A percentile compares a stretch with the other conserved stretches of the same genome.
Evolutionary conservation across 2,888 invertebrate genomes (phyloP).

Genomic region (Drosophila parthenogenetica): DNA sequence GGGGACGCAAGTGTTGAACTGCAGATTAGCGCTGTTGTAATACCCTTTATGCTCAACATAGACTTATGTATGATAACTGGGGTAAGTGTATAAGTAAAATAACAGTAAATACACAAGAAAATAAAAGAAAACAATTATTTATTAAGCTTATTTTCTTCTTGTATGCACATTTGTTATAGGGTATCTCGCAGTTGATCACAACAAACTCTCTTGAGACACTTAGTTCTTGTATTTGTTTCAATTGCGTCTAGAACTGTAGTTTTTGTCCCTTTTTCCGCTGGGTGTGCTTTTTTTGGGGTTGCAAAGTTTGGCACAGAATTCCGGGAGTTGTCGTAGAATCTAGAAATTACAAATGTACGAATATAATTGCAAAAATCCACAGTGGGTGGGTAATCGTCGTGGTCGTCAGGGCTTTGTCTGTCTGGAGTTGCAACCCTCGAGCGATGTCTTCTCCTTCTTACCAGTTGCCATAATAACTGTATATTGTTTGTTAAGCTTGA

Average conservation of each 20-base stretch:
- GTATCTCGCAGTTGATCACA: neutral
- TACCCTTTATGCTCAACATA: constrained; percentile 21
- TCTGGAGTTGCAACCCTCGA: constrained; percentile 71
- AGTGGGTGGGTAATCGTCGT: constrained; percentile 19
- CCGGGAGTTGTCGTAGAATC: constrained; percentile 67
- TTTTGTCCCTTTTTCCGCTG: constrained; percentile 28
- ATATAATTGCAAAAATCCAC: constrained; percentile 42
- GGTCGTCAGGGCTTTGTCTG: constrained; percentile 51
- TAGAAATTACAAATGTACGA: constrained; percentile 60
- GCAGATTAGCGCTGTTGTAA: constrained; percentile 56
- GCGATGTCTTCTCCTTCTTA: constrained; percentile 31
- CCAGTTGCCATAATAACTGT: constrained; percentile 17
- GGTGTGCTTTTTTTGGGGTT: constrained; percentile 57
- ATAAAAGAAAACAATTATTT: neutral
- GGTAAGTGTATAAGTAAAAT: neutral
- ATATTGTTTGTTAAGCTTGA: constrained; percentile 10
- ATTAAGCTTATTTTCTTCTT: neutral
- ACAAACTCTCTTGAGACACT: neutral
- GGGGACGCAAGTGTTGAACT: constrained; percentile 46
- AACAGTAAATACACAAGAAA: neutral
- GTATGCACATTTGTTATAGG: neutral
- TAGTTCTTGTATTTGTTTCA: constrained; percentile 12
- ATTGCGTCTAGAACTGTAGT: constrained; percentile 43
- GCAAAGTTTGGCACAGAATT: constrained; percentile 70
- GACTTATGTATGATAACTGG: constrained; percentile 9